Evolutionary conservation across 2,797 vertebrate species (phyloP), one percentile per base, ranked within the genome.

Genomic region (Columba guinea): DNA sequence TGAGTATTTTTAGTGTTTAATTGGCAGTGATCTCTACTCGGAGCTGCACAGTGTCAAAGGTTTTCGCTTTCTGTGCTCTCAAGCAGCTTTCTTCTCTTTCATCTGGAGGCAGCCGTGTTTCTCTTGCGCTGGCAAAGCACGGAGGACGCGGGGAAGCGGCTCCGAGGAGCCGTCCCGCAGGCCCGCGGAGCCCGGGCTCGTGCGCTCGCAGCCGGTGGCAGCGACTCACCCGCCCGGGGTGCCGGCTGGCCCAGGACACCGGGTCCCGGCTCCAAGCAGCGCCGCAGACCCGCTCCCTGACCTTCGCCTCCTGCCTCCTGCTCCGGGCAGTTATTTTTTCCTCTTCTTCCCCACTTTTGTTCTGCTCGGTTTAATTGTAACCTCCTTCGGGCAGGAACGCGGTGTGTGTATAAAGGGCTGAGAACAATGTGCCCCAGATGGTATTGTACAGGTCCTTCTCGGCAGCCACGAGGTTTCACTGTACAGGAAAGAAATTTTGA

Each of bases 1-100:
- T 56, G 85, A 76, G 84, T 95, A 95, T 95, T 96, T 96, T 96
- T 96, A 96, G 95, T 83, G 90, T 91, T 86, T 93, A 81, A 95
- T 94, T 95, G 90, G 88, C 81, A 74, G 90, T 6, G 94, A 79
- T 92, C 90, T 69, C 83, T 46, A 14, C 93, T 92, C 44, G 55
- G 95, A 93, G 77, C 92, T 49, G 26, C 1, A 3, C 41, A 15
- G 84, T 70, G 86, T 95, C 92, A 59, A 90, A 89, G 84, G 81
- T 84, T 95, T 79, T 82, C 78, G 82, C 75, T 70, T 77, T 32
- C 55, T n/a, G 48, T 82, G 60, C 86, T 90, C 86, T 92, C 63
- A 32, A 92, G 94, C 49, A 95, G 94, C 89, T 82, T 84, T 82
- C 48, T 70, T 91, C 51, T 62, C 71, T 92, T 94, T 90, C 93